These are phyloP conservation scores for Stenichneumon culpator DNA, from an alignment of 2,888 invertebrate species.

Conservation along the genomic window DNA sequence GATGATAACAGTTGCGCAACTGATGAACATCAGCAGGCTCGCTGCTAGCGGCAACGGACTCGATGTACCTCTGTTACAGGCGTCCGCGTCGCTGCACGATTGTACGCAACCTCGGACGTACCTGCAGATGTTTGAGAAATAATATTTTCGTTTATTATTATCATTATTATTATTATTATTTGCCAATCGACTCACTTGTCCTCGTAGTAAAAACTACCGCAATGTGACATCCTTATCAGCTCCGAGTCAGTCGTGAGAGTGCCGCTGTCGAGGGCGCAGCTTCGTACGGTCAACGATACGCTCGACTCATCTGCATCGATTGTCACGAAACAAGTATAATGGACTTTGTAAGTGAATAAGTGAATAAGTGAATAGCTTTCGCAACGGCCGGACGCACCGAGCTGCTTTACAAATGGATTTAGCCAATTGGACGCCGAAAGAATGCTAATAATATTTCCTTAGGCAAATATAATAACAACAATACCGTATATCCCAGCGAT, in stretches of 20 bases:
- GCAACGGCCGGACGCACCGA: too few species aligned
- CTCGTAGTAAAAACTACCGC: conserved; percentile 96
- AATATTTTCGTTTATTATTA: conserved; percentile 1
- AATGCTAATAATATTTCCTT: neutral
- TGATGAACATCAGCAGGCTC: conserved; percentile 33
- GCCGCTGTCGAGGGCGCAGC: conserved; percentile 98
- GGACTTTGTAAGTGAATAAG: neutral
- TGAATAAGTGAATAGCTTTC: too few species aligned
- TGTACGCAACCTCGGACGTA: conserved; percentile 97
- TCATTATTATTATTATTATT: too few species aligned
- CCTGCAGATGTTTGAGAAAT: conserved; percentile 85
- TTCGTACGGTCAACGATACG: conserved; percentile 94
- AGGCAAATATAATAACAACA: conserved; percentile 12
- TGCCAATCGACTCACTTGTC: conserved; percentile 92
- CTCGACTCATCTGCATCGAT: conserved; percentile 90
- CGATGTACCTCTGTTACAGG: conserved; percentile 89
- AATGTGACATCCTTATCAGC: conserved; percentile 98
- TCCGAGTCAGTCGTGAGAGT: conserved; percentile 98
- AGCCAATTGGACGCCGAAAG: too few species aligned
- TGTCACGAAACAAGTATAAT: neutral
- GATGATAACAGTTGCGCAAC: conserved; percentile 28
- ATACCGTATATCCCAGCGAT: conserved; percentile 95
- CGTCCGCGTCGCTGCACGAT: conserved; percentile 96
- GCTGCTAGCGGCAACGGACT: conserved; percentile 30
- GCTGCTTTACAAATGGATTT: too few species aligned